phyloP scores from a whole-genome alignment of 2,113 vertebrate genomes.

The Campylomormyrus tamandua region DNA sequence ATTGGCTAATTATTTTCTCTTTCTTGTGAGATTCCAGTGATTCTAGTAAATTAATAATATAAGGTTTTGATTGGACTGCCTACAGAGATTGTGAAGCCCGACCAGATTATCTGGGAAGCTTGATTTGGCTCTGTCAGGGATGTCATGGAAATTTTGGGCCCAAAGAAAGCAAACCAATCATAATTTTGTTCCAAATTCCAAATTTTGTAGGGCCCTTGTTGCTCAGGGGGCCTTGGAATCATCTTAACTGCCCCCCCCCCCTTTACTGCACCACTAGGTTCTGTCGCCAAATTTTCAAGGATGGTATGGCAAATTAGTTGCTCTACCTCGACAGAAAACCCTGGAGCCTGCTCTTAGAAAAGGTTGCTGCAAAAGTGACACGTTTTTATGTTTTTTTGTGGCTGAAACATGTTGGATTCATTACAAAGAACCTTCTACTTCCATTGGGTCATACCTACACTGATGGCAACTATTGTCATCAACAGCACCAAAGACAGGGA shows the following conservation, averaged over 20 bases:
- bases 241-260: background rate
- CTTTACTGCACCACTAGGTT: background rate
- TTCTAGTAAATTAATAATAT: background rate
- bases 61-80: background rate
- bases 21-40: background rate
- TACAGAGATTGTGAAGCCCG: background rate
- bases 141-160: too few relatives aligned
- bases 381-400: background rate
- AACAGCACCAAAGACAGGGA: slow-evolving; percentile 10
- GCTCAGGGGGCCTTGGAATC: too few relatives aligned
- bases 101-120: background rate
- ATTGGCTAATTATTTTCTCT: background rate
- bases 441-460: background rate
- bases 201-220: too few relatives aligned
- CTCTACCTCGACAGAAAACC: background rate
- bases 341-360: background rate
- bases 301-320: background rate
- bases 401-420: background rate
- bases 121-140: background rate
- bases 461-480: slow-evolving; percentile 20
- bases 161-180: too few relatives aligned
- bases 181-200: too few relatives aligned
- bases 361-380: background rate
- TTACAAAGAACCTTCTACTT: background rate
- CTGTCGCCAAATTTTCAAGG: background rate